Conservation (phyloP, 2,113 vertebrate genomes). For the Climacteris rufus region DNA sequence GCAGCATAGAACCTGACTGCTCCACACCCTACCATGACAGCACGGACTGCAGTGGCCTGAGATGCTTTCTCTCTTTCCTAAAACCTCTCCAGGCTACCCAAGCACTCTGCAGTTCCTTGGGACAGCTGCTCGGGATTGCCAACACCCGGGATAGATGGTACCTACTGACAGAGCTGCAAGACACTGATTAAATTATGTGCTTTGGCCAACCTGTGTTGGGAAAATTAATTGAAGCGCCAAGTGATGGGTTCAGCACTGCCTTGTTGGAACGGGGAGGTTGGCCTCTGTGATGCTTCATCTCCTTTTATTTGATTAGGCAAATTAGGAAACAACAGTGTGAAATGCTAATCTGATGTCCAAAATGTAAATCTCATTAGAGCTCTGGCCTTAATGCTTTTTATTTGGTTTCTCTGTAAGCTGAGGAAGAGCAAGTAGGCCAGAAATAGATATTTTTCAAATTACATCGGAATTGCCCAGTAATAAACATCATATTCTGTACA, state of each 20-base stretch:
- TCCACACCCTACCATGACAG: accelerated
- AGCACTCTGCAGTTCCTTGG: accelerated
- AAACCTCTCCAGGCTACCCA: neutral
- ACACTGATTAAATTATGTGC: neutral
- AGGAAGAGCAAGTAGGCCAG: neutral
- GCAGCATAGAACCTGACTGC: accelerated
- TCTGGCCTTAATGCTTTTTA: neutral
- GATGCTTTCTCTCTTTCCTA: neutral
- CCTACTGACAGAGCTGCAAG: neutral
- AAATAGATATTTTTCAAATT: neutral
- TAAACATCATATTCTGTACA: neutral
- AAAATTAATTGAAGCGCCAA: conserved; percentile 30
- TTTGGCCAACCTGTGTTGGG: conserved; percentile 22
- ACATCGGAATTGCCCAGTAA: neutral
- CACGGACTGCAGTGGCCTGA: accelerated
- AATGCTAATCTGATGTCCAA: conserved; percentile 37
- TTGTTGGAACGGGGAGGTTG: neutral
- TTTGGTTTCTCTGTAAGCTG: neutral
- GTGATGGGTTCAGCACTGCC: neutral
- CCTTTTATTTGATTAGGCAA: conserved; percentile 51
- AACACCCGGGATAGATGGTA: neutral
- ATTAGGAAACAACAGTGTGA: conserved; percentile 59
- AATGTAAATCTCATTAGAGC: conserved; percentile 31
- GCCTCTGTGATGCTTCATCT: conserved; percentile 44
- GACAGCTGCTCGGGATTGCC: neutral